Percentiles rank a stretch among this genome's conserved stretches.
phyloP scores from a whole-genome alignment of 2,797 vertebrate species.

The Pogoniulus pusillus region DNA sequence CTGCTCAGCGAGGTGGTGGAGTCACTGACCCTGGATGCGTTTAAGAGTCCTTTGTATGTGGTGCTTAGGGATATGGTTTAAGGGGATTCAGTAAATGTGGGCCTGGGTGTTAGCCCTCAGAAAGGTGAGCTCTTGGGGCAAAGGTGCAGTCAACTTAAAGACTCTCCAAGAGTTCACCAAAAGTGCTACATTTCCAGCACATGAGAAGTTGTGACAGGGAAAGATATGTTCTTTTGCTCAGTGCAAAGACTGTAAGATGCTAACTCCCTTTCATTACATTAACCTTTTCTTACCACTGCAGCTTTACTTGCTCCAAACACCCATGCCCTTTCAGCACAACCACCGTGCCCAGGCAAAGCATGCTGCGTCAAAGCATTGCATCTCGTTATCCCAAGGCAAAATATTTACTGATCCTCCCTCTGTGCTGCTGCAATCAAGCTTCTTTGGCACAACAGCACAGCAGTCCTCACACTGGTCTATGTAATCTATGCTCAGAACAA shows the following conservation, averaged over 20 bases:
- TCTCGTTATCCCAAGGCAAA: neutral
- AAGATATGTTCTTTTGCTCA: neutral
- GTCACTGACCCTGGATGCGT: no score
- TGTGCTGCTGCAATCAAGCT: neutral
- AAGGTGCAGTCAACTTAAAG: neutral
- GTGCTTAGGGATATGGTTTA: no score
- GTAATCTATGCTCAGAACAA: neutral
- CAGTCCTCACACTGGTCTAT: neutral
- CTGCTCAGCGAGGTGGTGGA: no score
- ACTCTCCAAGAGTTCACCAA: neutral
- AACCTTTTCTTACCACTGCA: neutral
- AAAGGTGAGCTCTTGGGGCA: neutral
- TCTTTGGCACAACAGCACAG: neutral
- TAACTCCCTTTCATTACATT: neutral
- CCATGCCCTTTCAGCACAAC: neutral
- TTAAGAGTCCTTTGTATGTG: no score
- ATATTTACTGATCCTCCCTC: neutral
- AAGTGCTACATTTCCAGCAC: neutral
- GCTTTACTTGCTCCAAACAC: neutral
- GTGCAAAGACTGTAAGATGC: neutral
- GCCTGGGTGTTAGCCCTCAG: neutral
- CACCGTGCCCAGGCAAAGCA: neutral
- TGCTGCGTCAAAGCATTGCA: neutral
- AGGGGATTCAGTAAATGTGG: no score
- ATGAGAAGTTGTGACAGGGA: fast-evolving